These are phyloP conservation scores for Balanococcus diminutus DNA, from an alignment of 2,888 invertebrate genomes.

Conservation along the genomic window DNA sequence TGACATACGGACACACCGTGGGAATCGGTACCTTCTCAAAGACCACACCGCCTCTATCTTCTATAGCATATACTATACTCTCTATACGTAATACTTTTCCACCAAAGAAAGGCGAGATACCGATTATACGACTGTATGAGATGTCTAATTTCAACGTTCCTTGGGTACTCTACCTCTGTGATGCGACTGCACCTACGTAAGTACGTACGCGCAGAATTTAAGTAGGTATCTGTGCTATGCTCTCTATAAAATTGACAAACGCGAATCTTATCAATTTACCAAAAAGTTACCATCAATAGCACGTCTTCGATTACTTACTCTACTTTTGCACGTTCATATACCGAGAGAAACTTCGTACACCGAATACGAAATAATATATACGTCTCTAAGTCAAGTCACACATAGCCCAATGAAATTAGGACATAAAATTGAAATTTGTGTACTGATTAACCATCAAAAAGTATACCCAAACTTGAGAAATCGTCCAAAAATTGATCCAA, in stretches of 20 bases:
- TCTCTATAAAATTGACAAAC: conserved; percentile 8
- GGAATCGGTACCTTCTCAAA: conserved; percentile 47
- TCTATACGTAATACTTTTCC: neutral
- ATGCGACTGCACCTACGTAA: neutral
- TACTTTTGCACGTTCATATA: neutral
- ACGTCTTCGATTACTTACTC: conserved; percentile 16
- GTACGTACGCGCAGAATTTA: neutral
- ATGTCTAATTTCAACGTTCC: neutral
- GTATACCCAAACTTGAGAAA: too few species aligned
- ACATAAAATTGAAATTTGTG: too few species aligned
- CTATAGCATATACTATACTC: neutral
- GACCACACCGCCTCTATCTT: conserved; percentile 45
- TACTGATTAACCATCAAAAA: too few species aligned
- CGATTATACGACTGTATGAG: neutral
- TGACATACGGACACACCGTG: conserved; percentile 42
- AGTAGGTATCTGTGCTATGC: neutral
- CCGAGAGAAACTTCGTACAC: neutral
- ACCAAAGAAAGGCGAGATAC: conserved; percentile 2
- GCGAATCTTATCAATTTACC: neutral
- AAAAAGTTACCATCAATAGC: neutral
- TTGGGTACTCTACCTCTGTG: neutral
- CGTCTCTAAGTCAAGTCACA: too few species aligned
- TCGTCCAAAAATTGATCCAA: too few species aligned
- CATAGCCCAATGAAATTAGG: too few species aligned
- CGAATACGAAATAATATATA: too few species aligned